phyloP scores from a whole-genome alignment of 37 sponge, comb jelly and placozoan species.

The Ephydatia muelleri region DNA sequence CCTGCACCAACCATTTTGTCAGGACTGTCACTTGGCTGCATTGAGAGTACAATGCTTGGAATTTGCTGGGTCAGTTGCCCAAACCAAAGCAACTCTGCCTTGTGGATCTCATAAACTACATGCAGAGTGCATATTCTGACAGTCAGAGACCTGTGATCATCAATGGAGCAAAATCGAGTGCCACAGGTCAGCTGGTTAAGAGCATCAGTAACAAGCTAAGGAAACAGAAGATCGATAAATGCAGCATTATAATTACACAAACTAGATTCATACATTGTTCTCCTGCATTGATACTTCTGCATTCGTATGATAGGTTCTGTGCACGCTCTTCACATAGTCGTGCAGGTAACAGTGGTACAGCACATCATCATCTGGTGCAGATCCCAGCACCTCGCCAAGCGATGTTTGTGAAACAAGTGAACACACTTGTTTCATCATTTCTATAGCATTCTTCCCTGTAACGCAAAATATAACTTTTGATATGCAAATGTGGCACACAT shows the following conservation, averaged over 20 bases:
- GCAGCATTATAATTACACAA: not conserved
- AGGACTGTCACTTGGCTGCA: not conserved
- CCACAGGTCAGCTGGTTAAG: conserved; percentile 16
- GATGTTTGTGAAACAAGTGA: conserved; percentile 8
- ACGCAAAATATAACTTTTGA: no score
- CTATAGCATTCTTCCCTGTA: not conserved
- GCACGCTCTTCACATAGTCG: conserved; percentile 45
- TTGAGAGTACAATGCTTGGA: conserved; percentile 27
- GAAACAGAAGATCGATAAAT: not conserved
- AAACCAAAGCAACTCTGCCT: conserved; percentile 53
- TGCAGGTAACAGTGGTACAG: conserved; percentile 38
- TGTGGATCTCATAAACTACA: conserved; percentile 29
- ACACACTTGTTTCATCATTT: conserved; percentile 28
- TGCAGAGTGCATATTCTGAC: conserved; percentile 54
- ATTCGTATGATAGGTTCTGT: conserved; percentile 20
- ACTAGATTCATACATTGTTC: not conserved
- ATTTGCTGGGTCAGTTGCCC: conserved; percentile 21
- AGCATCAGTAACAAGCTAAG: not conserved
- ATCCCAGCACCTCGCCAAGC: conserved; percentile 16
- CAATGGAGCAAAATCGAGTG: conserved; percentile 35
- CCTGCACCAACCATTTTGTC: not conserved
- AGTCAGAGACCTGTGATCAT: conserved; percentile 35
- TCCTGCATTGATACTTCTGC: conserved; percentile 9
- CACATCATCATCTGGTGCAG: not conserved
- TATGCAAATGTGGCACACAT: no score